Evolutionary conservation across 2,113 vertebrate species (phyloP).

Genomic region (Leucosticte australis): DNA sequence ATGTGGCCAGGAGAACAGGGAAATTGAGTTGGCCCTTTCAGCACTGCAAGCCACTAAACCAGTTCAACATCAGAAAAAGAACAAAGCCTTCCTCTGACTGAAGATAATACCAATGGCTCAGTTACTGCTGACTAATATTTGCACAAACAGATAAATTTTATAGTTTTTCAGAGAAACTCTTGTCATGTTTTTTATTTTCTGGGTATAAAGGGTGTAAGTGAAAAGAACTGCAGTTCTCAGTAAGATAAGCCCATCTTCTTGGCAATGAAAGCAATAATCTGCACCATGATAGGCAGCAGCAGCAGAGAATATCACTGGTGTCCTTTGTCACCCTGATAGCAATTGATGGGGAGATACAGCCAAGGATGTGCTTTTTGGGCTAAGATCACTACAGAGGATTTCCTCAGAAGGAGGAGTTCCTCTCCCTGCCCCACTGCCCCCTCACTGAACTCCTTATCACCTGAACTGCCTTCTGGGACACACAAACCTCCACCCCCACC

Average conservation of each 20-base stretch:
- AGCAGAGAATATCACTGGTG: background rate
- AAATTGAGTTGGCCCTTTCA: background rate
- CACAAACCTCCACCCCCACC: background rate
- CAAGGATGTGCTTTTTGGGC: background rate
- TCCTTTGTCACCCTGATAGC: background rate
- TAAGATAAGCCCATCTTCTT: background rate
- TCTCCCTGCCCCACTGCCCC: background rate
- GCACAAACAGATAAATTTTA: background rate
- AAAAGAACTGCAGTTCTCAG: background rate
- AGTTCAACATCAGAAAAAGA: background rate
- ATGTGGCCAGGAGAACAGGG: background rate
- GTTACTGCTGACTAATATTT: background rate
- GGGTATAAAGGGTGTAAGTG: background rate
- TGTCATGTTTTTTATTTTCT: background rate
- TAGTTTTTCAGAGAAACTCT: background rate
- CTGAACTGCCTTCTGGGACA: background rate
- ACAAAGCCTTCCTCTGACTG: background rate
- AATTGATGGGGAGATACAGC: accelerated
- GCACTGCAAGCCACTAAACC: background rate
- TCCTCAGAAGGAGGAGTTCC: background rate
- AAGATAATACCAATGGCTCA: background rate
- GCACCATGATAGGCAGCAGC: background rate
- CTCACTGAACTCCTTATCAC: background rate
- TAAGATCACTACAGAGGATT: background rate
- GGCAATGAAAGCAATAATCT: background rate